Percentiles rank a stretch among this genome's conserved stretches.
phyloP scores from a whole-genome alignment of 2,113 vertebrate species.

The Sinocyclocheilus rhinocerous region DNA sequence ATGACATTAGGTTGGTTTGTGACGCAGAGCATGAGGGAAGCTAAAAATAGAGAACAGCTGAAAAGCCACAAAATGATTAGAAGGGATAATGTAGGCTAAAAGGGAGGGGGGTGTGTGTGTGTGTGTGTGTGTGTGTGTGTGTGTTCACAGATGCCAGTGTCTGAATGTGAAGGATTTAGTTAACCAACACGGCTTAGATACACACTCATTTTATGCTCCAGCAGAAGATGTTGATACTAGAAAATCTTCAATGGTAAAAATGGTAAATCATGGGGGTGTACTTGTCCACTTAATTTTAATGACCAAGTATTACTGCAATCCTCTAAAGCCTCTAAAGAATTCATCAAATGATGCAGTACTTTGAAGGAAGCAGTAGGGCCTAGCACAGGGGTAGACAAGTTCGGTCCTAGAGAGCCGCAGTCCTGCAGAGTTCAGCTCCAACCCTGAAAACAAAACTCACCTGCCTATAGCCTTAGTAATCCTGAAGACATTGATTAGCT shows the following conservation, averaged over 20 bases:
- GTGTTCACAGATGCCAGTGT: neutral
- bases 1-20: neutral
- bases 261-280: neutral
- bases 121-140: neutral
- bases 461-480: too few relatives aligned
- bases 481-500: too few relatives aligned
- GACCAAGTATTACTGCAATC: constrained; percentile 27
- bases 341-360: neutral
- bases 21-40: neutral
- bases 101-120: too few relatives aligned
- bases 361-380: constrained; percentile 9
- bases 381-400: too few relatives aligned
- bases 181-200: neutral
- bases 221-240: constrained; percentile 5
- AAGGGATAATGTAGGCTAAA: constrained; percentile 30
- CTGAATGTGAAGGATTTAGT: constrained; percentile 23
- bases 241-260: constrained; percentile 12
- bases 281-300: constrained; percentile 26
- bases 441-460: too few relatives aligned
- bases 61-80: constrained; percentile 33
- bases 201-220: constrained; percentile 5
- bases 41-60: constrained; percentile 30
- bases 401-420: too few relatives aligned
- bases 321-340: too few relatives aligned
- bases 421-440: too few relatives aligned